Percentiles rank a stretch among this genome's conserved stretches.
Conservation (phyloP, 2,113 vertebrate genomes). For the Platysteira castanea region DNA sequence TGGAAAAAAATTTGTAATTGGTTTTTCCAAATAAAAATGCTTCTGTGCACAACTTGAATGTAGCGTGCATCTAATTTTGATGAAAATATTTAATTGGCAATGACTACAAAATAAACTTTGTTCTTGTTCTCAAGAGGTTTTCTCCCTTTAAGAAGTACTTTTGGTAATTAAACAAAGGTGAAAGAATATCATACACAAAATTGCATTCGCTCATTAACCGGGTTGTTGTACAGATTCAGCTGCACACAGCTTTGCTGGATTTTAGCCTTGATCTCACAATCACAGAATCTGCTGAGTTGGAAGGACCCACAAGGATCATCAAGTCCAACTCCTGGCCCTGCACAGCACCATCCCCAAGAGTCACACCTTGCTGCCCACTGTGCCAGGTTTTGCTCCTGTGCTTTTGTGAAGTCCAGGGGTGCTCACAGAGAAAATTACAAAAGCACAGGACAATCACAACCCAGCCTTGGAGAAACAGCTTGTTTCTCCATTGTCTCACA, state of each 20-base stretch:
- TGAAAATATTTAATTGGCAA: background rate
- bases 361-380: background rate
- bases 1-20: background rate
- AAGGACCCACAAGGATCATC: background rate
- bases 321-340: background rate
- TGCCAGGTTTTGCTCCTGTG: background rate
- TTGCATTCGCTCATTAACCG: background rate
- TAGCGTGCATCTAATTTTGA: background rate
- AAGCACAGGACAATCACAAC: background rate
- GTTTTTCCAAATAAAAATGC: background rate
- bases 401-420: background rate
- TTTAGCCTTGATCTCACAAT: background rate
- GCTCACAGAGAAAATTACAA: background rate
- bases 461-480: background rate
- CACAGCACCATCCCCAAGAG: background rate
- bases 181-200: background rate
- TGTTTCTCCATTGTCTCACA: background rate
- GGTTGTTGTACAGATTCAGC: background rate
- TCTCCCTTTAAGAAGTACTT: background rate
- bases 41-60: background rate
- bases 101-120: slow-evolving; percentile 14
- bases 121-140: slow-evolving; percentile 4
- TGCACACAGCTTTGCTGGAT: background rate
- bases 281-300: background rate
- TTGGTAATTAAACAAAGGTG: background rate